Evolutionary conservation across 2,113 vertebrate genomes (phyloP).

Genomic region (Panurus biarmicus): DNA sequence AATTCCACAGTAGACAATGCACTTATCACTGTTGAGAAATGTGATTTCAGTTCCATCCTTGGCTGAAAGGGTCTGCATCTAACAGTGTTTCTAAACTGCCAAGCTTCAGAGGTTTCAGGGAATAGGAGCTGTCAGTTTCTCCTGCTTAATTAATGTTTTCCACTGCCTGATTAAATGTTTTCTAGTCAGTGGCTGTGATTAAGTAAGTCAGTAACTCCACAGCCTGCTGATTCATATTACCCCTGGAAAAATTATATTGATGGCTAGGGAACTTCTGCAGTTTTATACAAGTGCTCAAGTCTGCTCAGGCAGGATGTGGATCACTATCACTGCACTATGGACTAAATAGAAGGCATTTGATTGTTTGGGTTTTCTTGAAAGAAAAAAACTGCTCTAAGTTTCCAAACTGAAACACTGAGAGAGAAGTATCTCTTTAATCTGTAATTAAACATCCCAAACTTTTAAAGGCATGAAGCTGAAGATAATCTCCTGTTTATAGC

Average conservation of each 20-base stretch:
- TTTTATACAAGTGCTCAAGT: not conserved
- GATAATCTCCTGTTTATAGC: not conserved
- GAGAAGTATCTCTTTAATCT: not conserved
- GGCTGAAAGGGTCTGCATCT: not conserved
- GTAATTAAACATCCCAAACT: not conserved
- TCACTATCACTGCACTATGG: not conserved
- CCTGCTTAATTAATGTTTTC: not conserved
- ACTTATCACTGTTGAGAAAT: not conserved
- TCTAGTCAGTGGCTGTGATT: not conserved
- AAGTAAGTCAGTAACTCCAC: not conserved
- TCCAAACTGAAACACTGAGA: not conserved
- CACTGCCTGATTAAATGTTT: not conserved
- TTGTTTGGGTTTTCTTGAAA: not conserved
- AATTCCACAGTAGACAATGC: not conserved
- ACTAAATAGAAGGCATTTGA: not conserved
- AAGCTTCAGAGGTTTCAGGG: not conserved
- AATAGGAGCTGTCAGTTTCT: not conserved
- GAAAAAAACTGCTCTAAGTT: not conserved
- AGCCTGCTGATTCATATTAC: not conserved
- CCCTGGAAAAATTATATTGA: not conserved
- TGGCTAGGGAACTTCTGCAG: not conserved
- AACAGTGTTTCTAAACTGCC: not conserved
- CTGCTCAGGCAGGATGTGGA: not conserved
- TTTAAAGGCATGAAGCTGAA: not conserved
- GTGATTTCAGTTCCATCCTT: not conserved